Percentiles rank a stretch among this genome's conserved stretches.
phyloP scores from a whole-genome alignment of 2,113 vertebrate genomes.

The Chunga burmeisteri region DNA sequence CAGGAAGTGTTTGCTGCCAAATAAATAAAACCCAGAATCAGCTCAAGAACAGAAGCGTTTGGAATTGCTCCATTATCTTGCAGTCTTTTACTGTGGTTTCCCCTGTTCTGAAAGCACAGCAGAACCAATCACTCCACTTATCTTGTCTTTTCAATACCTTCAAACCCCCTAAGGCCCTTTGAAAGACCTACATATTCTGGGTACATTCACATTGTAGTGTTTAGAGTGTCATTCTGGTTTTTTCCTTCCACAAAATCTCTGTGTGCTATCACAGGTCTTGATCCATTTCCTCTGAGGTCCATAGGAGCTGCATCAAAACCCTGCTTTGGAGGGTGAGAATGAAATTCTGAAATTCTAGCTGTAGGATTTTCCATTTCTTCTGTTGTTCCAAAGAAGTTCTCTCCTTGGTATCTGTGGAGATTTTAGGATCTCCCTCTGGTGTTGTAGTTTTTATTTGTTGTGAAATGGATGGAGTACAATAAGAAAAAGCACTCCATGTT shows the following conservation, averaged over 20 bases:
- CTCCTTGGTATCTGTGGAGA: neutral
- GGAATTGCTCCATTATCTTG: neutral
- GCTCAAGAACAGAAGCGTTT: neutral
- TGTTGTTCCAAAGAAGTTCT: neutral
- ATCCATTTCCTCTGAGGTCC: neutral
- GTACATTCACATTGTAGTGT: neutral
- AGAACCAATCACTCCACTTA: neutral
- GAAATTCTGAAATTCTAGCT: neutral
- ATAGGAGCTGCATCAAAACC: neutral
- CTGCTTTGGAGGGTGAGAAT: neutral
- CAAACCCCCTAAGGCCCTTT: neutral
- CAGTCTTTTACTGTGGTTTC: neutral
- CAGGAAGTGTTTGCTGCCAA: neutral
- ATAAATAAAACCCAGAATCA: neutral
- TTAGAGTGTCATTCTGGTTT: neutral
- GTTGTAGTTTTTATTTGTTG: neutral
- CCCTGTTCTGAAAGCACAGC: neutral
- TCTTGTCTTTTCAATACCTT: neutral
- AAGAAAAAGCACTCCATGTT: neutral
- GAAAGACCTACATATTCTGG: neutral
- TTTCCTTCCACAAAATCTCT: neutral
- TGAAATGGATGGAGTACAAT: neutral
- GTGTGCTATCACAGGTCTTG: rapidly evolving
- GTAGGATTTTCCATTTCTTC: neutral
- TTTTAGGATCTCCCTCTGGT: neutral